Percentiles rank a stretch among this genome's conserved stretches.
phyloP scores from a whole-genome alignment of 2,888 invertebrate genomes.

The Crematogaster levior region DNA sequence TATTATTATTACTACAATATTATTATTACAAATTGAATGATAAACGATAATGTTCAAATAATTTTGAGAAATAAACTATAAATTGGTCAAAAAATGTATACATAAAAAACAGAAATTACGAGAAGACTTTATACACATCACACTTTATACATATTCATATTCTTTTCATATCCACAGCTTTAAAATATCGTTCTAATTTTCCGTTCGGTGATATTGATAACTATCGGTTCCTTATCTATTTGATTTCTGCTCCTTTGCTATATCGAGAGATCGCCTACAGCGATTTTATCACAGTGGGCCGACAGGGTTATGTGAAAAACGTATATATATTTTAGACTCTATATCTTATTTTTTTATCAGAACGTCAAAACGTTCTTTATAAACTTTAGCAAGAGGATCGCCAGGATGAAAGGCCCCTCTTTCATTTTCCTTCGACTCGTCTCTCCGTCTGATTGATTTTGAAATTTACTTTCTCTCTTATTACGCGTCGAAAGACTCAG shows the following conservation, averaged over 20 bases:
- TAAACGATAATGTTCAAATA: neutral
- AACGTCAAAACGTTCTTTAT: constrained; percentile 26
- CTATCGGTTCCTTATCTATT: constrained; percentile 35
- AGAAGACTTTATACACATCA: neutral
- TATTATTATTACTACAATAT: too few species aligned
- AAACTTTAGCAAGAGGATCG: constrained; percentile 57
- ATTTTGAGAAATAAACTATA: neutral
- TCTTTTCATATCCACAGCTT: neutral
- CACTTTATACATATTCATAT: neutral
- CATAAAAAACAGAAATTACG: too few species aligned
- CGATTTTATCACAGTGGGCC: constrained; percentile 52
- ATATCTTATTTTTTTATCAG: constrained; percentile 18
- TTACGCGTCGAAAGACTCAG: constrained; percentile 43
- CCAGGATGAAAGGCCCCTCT: constrained; percentile 66
- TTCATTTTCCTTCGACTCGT: constrained; percentile 31
- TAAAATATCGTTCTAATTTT: constrained; percentile 28
- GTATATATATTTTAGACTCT: neutral
- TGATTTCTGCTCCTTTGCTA: constrained; percentile 24
- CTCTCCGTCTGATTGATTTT: constrained; percentile 38
- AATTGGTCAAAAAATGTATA: neutral
- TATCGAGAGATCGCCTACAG: constrained; percentile 57
- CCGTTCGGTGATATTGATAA: constrained; percentile 26
- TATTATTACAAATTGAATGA: neutral
- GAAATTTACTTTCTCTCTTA: constrained; percentile 22
- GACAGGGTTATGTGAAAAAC: constrained; percentile 40